Conservation (phyloP, 2,113 vertebrate genomes). For the Varanus komodoensis region DNA sequence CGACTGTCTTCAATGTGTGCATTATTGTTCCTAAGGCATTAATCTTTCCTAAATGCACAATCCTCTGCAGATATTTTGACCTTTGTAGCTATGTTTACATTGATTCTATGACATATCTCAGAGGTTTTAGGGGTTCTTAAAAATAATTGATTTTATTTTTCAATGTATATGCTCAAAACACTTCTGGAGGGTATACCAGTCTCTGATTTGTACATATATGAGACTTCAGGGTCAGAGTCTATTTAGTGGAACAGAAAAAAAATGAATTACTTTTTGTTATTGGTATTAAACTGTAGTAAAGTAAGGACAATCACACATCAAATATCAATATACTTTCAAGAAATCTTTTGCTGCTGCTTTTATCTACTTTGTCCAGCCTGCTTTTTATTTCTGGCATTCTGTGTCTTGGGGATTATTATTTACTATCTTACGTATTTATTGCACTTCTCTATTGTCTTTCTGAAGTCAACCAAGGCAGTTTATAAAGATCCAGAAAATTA, state of each 20-base stretch:
- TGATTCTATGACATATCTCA: background rate
- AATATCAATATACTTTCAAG: background rate
- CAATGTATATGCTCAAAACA: background rate
- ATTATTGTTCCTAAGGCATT: slow-evolving; percentile 25
- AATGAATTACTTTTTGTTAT: background rate
- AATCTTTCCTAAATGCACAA: slow-evolving; percentile 7
- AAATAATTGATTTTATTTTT: background rate
- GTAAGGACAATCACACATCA: background rate
- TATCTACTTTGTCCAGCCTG: background rate
- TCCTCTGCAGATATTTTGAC: slow-evolving; percentile 25
- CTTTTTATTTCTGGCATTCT: no score
- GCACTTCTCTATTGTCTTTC: no score
- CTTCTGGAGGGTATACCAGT: background rate
- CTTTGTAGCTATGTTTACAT: background rate
- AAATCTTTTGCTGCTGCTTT: background rate
- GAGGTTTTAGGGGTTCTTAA: background rate
- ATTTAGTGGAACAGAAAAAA: background rate
- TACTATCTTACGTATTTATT: no score
- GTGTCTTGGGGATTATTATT: no score
- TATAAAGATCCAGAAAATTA: no score
- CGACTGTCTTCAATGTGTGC: background rate
- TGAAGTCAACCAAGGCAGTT: no score
- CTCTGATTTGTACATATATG: slow-evolving; percentile 36
- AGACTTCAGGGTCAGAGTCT: background rate
- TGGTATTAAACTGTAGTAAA: background rate